Conservation (phyloP, 2,113 vertebrate genomes). For the Phrynocephalus versicolor region DNA sequence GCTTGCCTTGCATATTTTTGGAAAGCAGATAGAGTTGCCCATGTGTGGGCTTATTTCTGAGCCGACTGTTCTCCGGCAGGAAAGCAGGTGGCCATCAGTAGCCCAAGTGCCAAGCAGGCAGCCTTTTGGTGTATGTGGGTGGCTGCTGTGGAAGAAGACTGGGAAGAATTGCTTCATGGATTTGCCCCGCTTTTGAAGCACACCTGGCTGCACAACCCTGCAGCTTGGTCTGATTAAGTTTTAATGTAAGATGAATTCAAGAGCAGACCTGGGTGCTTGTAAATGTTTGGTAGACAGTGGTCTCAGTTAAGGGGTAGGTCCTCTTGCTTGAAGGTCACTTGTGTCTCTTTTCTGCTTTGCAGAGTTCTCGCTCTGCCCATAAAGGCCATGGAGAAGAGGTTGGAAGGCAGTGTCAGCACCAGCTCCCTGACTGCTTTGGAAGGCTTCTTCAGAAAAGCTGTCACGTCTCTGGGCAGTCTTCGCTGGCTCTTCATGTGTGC, state of each 20-base stretch:
- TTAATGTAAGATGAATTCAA: neutral
- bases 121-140: neutral
- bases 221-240: neutral
- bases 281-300: slow-evolving; percentile 54
- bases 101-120: neutral
- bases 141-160: neutral
- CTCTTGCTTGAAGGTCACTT: slow-evolving; percentile 23
- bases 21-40: neutral
- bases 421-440: slow-evolving; percentile 47
- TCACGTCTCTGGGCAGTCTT: slow-evolving; percentile 55
- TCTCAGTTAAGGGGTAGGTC: slow-evolving; percentile 36
- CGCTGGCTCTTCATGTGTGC: slow-evolving; percentile 67
- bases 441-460: slow-evolving; percentile 55
- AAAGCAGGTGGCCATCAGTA: slow-evolving; percentile 1
- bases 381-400: slow-evolving; percentile 80
- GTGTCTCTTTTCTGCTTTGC: slow-evolving; percentile 36
- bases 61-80: neutral
- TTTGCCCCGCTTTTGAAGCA: neutral
- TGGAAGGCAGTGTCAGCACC: slow-evolving; percentile 68
- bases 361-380: slow-evolving; percentile 64
- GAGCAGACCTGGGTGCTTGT: neutral
- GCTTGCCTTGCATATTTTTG: neutral
- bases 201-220: neutral
- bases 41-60: neutral
- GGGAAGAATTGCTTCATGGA: neutral